Percentiles rank a stretch among this genome's conserved stretches.
These are phyloP conservation scores for Drosophila falleni DNA, from an alignment of 2,888 invertebrate species.

Conservation along the genomic window DNA sequence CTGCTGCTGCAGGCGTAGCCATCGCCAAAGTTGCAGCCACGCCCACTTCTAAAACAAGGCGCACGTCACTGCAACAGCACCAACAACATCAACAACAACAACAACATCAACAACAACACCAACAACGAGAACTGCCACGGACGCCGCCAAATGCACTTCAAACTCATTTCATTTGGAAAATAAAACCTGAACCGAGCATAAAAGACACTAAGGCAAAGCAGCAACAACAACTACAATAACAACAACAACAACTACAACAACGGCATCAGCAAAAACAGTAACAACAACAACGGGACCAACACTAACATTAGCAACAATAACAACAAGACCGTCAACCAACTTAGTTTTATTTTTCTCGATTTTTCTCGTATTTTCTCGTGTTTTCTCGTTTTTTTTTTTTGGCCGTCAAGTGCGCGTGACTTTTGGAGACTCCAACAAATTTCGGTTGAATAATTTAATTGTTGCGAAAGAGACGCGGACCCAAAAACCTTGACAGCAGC, in stretches of 20 bases:
- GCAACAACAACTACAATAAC: constrained; percentile 29
- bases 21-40: constrained; percentile 62
- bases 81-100: constrained; percentile 18
- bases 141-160: constrained; percentile 77
- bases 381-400: constrained; percentile 27
- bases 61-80: constrained; percentile 37
- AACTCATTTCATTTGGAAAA: constrained; percentile 83
- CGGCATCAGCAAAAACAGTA: constrained; percentile 22
- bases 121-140: constrained; percentile 39
- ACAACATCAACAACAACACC: constrained; percentile 22
- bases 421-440: constrained; percentile 81
- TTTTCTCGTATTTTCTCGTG: constrained; percentile 8
- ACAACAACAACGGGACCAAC: constrained; percentile 14
- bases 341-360: constrained; percentile 41
- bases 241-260: constrained; percentile 17
- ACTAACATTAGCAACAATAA: constrained; percentile 51
- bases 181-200: constrained; percentile 74
- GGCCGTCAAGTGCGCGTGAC: constrained; percentile 82
- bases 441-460: constrained; percentile 82
- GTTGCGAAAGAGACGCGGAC: constrained; percentile 67
- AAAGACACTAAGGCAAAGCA: constrained; percentile 66
- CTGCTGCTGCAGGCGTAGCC: constrained; percentile 47
- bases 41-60: constrained; percentile 74
- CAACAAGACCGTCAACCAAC: constrained; percentile 62
- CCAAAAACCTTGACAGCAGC: constrained; percentile 58